phyloP scores from a whole-genome alignment of 2,888 invertebrate species.

The Trissonchulus sp. region DNA sequence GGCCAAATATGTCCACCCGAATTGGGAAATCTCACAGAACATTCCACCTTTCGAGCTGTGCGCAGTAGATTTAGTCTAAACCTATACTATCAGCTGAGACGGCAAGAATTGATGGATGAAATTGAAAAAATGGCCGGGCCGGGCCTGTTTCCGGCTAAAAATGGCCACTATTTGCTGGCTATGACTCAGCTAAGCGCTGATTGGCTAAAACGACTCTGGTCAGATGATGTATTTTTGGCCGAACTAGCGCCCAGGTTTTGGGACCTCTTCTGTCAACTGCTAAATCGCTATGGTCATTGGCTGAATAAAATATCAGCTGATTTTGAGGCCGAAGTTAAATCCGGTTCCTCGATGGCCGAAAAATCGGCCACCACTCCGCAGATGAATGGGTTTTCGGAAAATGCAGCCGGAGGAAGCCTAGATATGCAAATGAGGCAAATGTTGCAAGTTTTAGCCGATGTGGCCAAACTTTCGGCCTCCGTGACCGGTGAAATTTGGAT shows the following conservation, averaged over 20 bases:
- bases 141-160: too few species aligned
- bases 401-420: background rate
- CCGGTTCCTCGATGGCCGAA: background rate
- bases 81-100: constrained; percentile 18
- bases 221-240: constrained; percentile 69
- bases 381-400: background rate
- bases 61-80: constrained; percentile 17
- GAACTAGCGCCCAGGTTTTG: constrained; percentile 70
- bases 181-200: constrained; percentile 28
- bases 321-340: background rate
- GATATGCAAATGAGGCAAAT: background rate
- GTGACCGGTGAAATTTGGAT: background rate
- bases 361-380: background rate
- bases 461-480: background rate
- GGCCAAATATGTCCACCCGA: too few species aligned
- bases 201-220: constrained; percentile 61
- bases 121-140: background rate
- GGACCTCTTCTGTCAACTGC: constrained; percentile 75
- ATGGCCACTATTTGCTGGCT: background rate
- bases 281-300: constrained; percentile 63
- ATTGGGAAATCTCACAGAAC: background rate
- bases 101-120: background rate
- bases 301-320: too few species aligned
- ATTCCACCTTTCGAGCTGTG: constrained; percentile 18
- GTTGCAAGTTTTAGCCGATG: background rate